Conservation (phyloP, 2,888 invertebrate genomes). For the Calameuta idolon region DNA sequence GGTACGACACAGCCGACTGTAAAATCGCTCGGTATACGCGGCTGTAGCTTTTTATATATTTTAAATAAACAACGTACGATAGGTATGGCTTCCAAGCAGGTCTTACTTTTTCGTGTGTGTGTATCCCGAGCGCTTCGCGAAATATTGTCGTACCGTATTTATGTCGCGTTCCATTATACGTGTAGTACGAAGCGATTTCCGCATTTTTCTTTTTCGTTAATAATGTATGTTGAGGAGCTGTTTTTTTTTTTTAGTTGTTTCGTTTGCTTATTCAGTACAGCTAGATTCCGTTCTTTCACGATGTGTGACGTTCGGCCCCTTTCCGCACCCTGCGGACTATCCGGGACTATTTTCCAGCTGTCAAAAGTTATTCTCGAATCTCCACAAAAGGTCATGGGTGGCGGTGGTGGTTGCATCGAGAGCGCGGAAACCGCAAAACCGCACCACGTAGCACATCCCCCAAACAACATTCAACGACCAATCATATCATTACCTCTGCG, state of each 20-base stretch:
- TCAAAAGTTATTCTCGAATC: not conserved
- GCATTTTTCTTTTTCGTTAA: not conserved
- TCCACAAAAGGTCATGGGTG: slow-evolving; percentile 1
- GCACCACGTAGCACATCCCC: slow-evolving; percentile 53
- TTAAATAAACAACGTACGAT: not conserved
- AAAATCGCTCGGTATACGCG: not conserved
- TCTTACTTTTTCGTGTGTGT: not conserved
- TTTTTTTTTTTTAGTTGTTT: not conserved
- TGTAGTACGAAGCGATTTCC: not conserved
- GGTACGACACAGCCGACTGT: not conserved
- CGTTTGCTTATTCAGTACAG: not conserved
- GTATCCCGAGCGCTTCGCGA: not conserved
- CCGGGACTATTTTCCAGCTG: slow-evolving; percentile 2
- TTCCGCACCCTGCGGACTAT: not conserved
- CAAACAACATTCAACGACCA: slow-evolving; percentile 60
- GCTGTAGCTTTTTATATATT: not conserved
- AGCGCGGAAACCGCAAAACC: slow-evolving; percentile 64
- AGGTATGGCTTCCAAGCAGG: not conserved
- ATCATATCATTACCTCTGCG: slow-evolving; percentile 66
- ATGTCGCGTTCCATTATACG: not conserved
- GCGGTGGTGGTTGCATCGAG: not conserved
- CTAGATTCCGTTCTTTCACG: not conserved
- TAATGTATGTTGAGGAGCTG: not conserved
- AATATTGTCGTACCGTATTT: not conserved
- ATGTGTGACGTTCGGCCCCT: not conserved